Conservation (phyloP, 1,140 invertebrate species). For the Hetaerina americana region DNA sequence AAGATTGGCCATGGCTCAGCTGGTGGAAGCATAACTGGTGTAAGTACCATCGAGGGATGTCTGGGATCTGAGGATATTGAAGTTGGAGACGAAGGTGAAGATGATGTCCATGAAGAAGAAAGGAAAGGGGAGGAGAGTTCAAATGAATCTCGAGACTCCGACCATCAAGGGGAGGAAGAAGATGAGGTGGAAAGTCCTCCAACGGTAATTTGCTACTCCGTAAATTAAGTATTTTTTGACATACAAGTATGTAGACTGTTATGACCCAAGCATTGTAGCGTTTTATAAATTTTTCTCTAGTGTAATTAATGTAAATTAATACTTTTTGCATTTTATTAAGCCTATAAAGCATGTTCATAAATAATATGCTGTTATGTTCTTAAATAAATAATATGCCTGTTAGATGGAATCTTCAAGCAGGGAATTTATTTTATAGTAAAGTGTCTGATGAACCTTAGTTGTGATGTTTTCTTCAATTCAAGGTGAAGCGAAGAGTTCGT, state of each 20-base stretch:
- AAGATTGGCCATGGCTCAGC: constrained; percentile 38
- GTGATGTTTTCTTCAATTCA: constrained; percentile 7
- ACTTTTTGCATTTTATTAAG: too few relatives aligned
- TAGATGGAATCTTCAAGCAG: too few relatives aligned
- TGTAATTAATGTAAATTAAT: too few relatives aligned
- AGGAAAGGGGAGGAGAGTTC: constrained; percentile 23
- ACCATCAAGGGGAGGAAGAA: constrained; percentile 29
- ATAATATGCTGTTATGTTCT: too few relatives aligned
- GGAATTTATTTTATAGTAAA: too few relatives aligned
- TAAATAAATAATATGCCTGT: too few relatives aligned
- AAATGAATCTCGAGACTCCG: constrained; percentile 43
- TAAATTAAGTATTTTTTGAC: not conserved
- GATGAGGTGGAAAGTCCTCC: constrained; percentile 44
- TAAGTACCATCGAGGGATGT: not conserved
- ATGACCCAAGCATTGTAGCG: too few relatives aligned
- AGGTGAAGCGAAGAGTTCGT: constrained; percentile 19
- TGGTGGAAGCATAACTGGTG: constrained; percentile 16
- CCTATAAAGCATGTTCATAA: too few relatives aligned
- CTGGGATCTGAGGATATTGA: constrained; percentile 22
- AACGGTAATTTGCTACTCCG: constrained; percentile 23
- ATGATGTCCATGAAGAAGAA: constrained; percentile 21
- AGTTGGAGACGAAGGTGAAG: constrained; percentile 33
- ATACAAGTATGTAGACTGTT: not conserved
- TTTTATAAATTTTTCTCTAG: too few relatives aligned
- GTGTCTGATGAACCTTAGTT: too few relatives aligned